phyloP scores from a whole-genome alignment of 2,797 vertebrate genomes.

The Sebastes aleutianus region DNA sequence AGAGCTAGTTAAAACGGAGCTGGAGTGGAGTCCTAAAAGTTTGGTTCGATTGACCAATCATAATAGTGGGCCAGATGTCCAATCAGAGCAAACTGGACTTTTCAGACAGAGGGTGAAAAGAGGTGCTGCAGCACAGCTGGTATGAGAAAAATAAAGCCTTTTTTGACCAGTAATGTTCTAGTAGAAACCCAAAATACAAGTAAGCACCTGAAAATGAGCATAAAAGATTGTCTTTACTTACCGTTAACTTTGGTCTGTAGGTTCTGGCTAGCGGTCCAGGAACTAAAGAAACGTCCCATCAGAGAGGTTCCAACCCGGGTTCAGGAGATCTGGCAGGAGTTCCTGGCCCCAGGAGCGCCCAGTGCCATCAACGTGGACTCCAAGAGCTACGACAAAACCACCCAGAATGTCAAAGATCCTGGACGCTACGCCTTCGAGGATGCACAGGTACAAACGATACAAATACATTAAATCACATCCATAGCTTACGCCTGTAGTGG shows the following conservation, averaged over 20 bases:
- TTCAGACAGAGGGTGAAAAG: too few relatives aligned
- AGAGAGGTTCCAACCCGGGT: constrained; percentile 92
- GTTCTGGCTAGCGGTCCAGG: constrained; percentile 98
- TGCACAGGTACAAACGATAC: constrained; percentile 86
- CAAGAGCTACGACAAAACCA: constrained; percentile 97
- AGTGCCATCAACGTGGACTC: constrained; percentile 98
- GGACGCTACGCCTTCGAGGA: constrained; percentile 95
- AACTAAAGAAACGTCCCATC: constrained; percentile 94
- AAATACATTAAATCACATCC: background rate
- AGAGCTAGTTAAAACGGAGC: too few relatives aligned
- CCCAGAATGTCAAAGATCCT: constrained; percentile 95
- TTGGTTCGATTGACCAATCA: too few relatives aligned
- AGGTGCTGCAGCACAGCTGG: too few relatives aligned
- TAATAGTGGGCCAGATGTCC: too few relatives aligned
- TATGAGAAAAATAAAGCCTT: too few relatives aligned
- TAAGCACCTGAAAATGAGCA: too few relatives aligned
- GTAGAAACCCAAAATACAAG: too few relatives aligned
- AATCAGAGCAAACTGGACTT: too few relatives aligned
- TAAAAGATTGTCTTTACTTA: too few relatives aligned
- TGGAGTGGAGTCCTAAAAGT: too few relatives aligned
- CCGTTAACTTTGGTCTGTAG: constrained; percentile 64
- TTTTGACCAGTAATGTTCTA: too few relatives aligned
- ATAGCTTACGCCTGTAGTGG: background rate
- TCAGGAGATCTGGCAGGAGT: constrained; percentile 98
- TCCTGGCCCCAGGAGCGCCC: constrained; percentile 93